Conservation (phyloP, 2,113 vertebrate species). For the Nycticebus coucang region DNA sequence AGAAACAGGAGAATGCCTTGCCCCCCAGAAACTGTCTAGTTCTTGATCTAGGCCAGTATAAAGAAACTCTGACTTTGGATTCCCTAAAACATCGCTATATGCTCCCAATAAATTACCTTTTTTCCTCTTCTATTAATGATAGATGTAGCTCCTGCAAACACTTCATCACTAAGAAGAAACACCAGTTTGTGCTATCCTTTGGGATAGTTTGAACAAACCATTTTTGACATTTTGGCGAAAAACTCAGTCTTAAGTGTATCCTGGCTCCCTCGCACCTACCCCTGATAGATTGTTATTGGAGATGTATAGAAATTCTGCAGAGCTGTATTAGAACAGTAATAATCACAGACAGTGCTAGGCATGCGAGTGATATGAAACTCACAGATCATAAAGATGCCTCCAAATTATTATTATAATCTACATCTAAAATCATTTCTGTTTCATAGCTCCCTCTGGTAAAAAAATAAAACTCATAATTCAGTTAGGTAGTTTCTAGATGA, state of each 20-base stretch:
- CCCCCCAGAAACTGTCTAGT: background rate
- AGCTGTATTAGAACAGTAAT: conserved; percentile 45
- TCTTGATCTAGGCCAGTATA: background rate
- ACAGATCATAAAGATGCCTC: conserved; percentile 78
- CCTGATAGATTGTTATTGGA: background rate
- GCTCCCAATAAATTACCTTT: background rate
- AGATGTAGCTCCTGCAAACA: background rate
- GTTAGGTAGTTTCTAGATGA: conserved; percentile 68
- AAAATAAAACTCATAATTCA: conserved; percentile 81
- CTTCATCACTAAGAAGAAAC: background rate
- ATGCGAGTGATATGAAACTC: conserved; percentile 72
- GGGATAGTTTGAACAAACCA: conserved; percentile 9
- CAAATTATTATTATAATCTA: conserved; percentile 79
- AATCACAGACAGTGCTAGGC: conserved; percentile 63
- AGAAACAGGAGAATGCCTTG: background rate
- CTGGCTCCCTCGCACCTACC: background rate
- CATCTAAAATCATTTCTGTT: conserved; percentile 80
- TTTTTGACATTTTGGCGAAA: conserved; percentile 41
- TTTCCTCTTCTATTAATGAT: background rate
- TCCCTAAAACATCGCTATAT: background rate
- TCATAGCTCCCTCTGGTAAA: conserved; percentile 77
- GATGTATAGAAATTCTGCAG: background rate
- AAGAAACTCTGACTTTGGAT: background rate
- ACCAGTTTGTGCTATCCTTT: background rate
- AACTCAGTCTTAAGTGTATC: background rate